Evolutionary conservation across 2,797 vertebrate species (phyloP), one percentile per base, ranked within the genome.

Genomic region (Pangasius sanitwongsei): DNA sequence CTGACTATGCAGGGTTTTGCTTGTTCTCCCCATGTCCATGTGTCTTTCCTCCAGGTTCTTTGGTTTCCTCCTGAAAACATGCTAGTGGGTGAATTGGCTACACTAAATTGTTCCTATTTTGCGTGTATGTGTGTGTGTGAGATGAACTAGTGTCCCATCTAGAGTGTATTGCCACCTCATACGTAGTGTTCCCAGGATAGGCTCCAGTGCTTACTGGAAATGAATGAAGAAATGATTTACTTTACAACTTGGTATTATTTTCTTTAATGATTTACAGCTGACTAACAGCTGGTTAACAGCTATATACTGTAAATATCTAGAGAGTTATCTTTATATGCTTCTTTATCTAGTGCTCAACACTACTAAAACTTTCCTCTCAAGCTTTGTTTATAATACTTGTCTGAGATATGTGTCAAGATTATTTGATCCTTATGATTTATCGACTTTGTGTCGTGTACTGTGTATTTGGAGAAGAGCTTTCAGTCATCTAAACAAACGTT

Each of bases 351-450:
- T 80, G 34, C 48, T 80, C 28, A 23, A 53, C 16, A 44, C 59
- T 85, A 69, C 25, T 85, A 80, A 37, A 80, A 85, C 28, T 48
- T 80, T 63, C n/a, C 50, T 81, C 50, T 55, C 2, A 15, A 55
- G 23, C 31, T 85, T 84, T 86, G 41, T 72, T 89, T 86, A 82
- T 74, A 63, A 55, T 57, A 53, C 25, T 12, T 72, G 53, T 34
- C n/a, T 86, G 61, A 86, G 63, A 50, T n/a, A 37, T 86, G 83
- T 48, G 48, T 48, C 28, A 59, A 59, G 63, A 89, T 57, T 37
- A 85, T 88, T 75, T 63, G 69, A 88, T 85, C 44, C 20, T 65
- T 55, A 63, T 57, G 50, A 86, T 89, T 89, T 86, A 86, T 86
- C 55, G 59, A 31, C 69, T 41, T 44, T n/a, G 69, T 25, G 48